A percentile compares a stretch with the other conserved stretches of the same genome.
Conservation (phyloP, 53 echinoderm and acorn worm genomes). For the Astropecten irregularis region DNA sequence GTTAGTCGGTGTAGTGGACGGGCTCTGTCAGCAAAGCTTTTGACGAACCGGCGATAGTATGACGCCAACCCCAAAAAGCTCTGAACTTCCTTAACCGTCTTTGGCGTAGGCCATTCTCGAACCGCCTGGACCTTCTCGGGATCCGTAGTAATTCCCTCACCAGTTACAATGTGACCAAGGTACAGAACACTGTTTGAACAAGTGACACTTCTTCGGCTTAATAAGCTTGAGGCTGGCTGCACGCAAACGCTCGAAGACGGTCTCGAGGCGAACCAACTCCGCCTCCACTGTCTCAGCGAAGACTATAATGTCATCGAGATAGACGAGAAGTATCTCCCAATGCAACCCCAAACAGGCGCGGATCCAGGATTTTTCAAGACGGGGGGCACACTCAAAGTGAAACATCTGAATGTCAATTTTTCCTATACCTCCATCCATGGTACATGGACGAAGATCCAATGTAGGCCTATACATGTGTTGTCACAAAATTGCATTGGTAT, state of each 20-base stretch:
- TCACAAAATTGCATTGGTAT: no score
- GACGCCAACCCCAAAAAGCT: conserved; percentile 14
- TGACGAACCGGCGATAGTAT: not conserved
- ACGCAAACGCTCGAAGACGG: conserved; percentile 14
- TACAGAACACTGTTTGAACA: conserved; percentile 15
- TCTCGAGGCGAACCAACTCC: not conserved
- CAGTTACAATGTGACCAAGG: conserved; percentile 28
- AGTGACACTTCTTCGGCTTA: conserved; percentile 20
- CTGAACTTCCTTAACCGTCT: not conserved
- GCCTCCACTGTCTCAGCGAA: conserved; percentile 20
- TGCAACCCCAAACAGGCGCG: conserved; percentile 29
- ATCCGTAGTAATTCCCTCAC: conserved; percentile 11
- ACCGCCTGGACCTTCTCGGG: conserved; percentile 1
- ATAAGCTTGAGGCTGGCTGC: conserved; percentile 18
- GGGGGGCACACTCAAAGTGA: conserved; percentile 27
- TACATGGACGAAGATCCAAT: conserved; percentile 12
- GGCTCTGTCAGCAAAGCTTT: not conserved
- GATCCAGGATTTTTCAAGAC: no score
- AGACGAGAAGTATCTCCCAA: conserved; percentile 31
- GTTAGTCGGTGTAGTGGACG: not conserved
- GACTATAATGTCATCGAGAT: conserved; percentile 46
- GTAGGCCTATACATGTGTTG: no score
- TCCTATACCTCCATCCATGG: conserved; percentile 8
- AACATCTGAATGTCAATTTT: conserved; percentile 19
- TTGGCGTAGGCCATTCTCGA: conserved; percentile 21